Conservation (phyloP, 2,888 invertebrate genomes). For the Helleia helle region DNA sequence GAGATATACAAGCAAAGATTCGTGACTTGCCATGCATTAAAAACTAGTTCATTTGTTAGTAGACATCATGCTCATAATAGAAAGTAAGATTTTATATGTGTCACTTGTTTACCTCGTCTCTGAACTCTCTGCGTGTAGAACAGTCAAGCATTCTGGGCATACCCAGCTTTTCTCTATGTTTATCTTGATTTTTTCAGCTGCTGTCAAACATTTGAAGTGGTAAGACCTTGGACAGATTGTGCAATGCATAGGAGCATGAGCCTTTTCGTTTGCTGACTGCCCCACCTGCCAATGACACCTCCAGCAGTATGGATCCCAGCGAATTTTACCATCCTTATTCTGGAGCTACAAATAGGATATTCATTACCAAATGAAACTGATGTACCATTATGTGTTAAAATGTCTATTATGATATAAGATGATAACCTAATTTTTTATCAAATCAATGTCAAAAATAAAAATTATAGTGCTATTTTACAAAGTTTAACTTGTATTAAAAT, state of each 20-base stretch:
- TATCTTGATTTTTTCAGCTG: conserved; percentile 59
- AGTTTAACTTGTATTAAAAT: no score
- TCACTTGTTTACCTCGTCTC: conserved; percentile 73
- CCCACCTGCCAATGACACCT: conserved; percentile 85
- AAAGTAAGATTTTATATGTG: no score
- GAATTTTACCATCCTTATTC: conserved; percentile 36
- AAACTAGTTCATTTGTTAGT: no score
- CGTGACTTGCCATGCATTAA: no score
- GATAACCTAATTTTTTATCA: conserved; percentile 5
- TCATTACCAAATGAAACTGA: no score
- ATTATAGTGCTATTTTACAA: no score
- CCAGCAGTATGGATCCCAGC: conserved; percentile 91
- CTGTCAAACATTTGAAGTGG: conserved; percentile 84
- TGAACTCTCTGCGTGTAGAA: conserved; percentile 81
- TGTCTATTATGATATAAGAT: conserved; percentile 2
- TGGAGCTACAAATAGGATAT: conserved; percentile 20
- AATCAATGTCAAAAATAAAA: neutral
- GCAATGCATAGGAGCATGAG: conserved; percentile 73
- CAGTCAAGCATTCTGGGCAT: conserved; percentile 88
- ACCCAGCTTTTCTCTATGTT: conserved; percentile 76
- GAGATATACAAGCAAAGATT: no score
- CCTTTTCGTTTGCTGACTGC: conserved; percentile 47
- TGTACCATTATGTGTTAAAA: no score
- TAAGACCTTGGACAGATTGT: conserved; percentile 89
- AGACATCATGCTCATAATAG: no score